phyloP scores from a whole-genome alignment of 2,888 invertebrate species.

The Halictus ligatus region DNA sequence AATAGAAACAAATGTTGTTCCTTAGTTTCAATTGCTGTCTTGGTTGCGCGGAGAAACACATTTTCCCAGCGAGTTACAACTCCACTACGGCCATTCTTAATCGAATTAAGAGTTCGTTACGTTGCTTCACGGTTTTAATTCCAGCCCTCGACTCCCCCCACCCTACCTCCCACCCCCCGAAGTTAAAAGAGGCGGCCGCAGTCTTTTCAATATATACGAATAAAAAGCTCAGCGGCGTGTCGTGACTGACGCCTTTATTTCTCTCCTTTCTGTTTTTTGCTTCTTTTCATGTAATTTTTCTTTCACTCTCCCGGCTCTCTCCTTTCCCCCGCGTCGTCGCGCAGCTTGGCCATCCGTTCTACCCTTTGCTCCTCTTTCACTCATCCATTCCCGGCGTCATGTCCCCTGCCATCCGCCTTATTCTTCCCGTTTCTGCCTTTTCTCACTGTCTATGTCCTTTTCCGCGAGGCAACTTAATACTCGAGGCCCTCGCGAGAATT shows the following conservation, averaged over 20 bases:
- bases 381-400: conserved; percentile 6
- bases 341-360: background rate
- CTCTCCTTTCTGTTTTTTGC: background rate
- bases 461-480: conserved; percentile 56
- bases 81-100: conserved; percentile 42
- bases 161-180: conserved; percentile 8
- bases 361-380: background rate
- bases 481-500: conserved; percentile 56
- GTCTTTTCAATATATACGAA: conserved; percentile 51
- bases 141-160: conserved; percentile 33
- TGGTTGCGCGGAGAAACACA: background rate
- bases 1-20: background rate
- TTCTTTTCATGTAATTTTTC: background rate
- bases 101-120: conserved; percentile 66
- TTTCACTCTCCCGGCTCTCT: background rate
- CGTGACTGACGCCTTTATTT: conserved; percentile 10
- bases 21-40: background rate
- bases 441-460: background rate
- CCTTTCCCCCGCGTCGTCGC: background rate
- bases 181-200: conserved; percentile 53
- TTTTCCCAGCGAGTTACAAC: background rate
- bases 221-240: conserved; percentile 55
- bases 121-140: conserved; percentile 71
- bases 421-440: background rate
- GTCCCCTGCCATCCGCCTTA: background rate